Conservation (phyloP, 2,797 vertebrate genomes). For the Siniperca scherzeri region DNA sequence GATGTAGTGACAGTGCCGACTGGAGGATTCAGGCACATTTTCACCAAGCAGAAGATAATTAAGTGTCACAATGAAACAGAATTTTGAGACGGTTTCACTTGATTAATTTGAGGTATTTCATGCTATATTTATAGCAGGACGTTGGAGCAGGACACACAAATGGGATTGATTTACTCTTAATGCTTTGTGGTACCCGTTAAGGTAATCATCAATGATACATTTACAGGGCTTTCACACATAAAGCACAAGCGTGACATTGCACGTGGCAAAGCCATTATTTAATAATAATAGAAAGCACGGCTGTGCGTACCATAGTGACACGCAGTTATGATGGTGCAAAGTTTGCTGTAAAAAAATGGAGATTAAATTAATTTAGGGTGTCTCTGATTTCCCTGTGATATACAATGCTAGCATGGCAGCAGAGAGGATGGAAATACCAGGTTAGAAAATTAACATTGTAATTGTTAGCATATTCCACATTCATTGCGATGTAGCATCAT, state of each 20-base stretch:
- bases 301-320: too few species aligned
- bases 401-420: neutral
- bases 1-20: slow-evolving; percentile 8
- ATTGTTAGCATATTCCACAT: neutral
- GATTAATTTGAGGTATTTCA: slow-evolving; percentile 11
- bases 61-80: slow-evolving; percentile 9
- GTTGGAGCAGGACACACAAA: neutral
- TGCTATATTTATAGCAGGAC: neutral
- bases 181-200: neutral
- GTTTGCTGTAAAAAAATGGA: neutral
- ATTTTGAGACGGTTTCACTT: neutral
- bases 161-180: neutral
- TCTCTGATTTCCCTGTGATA: neutral
- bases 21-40: slow-evolving; percentile 19
- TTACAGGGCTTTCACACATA: neutral
- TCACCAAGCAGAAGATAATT: slow-evolving; percentile 9
- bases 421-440: neutral
- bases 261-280: neutral
- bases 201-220: neutral
- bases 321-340: neutral
- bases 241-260: neutral
- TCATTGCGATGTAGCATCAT: neutral
- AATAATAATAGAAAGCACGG: neutral
- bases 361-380: neutral
- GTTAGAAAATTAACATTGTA: neutral